A percentile compares a stretch with the other conserved stretches of the same genome.
phyloP scores from a whole-genome alignment of 1,140 invertebrate species.

The Meloidogyne exigua region DNA sequence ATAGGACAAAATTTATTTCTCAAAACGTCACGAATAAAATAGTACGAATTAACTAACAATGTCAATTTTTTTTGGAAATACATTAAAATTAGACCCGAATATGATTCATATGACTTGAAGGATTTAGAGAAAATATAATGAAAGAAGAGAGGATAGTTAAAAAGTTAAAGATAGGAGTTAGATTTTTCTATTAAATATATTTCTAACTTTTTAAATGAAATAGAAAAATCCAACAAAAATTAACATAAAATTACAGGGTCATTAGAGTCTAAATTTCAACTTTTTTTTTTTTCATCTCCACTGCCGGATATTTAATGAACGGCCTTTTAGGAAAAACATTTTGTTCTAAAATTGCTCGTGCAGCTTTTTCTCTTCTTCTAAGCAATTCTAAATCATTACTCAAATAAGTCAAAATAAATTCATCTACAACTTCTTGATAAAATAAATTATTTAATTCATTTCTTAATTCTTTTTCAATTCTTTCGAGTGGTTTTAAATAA shows the following conservation, averaged over 20 bases:
- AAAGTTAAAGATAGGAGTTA: not conserved
- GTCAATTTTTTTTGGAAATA: not conserved
- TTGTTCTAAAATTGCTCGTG: conserved; percentile 25
- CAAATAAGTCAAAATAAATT: conserved; percentile 42
- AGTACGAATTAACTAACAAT: not conserved
- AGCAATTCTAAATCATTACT: conserved; percentile 14
- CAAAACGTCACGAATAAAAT: no score
- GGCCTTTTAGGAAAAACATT: conserved; percentile 26
- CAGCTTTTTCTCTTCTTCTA: conserved; percentile 18
- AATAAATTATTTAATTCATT: conserved; percentile 38
- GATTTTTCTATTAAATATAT: no score
- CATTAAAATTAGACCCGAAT: not conserved
- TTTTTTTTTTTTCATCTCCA: conserved; percentile 12
- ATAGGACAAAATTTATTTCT: no score
- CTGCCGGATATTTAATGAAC: conserved; percentile 28
- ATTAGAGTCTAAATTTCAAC: no score
- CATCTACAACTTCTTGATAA: conserved; percentile 35
- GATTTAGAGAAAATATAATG: not conserved
- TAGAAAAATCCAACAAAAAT: no score
- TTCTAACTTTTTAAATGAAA: no score
- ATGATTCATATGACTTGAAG: not conserved
- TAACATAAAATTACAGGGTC: no score
- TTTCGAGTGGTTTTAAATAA: conserved; percentile 45
- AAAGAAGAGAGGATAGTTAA: not conserved
- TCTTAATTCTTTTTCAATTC: conserved; percentile 45